Base-by-base conservation (phyloP, 2,888 invertebrate species). In the Sphaeridia pumilis region DNA sequence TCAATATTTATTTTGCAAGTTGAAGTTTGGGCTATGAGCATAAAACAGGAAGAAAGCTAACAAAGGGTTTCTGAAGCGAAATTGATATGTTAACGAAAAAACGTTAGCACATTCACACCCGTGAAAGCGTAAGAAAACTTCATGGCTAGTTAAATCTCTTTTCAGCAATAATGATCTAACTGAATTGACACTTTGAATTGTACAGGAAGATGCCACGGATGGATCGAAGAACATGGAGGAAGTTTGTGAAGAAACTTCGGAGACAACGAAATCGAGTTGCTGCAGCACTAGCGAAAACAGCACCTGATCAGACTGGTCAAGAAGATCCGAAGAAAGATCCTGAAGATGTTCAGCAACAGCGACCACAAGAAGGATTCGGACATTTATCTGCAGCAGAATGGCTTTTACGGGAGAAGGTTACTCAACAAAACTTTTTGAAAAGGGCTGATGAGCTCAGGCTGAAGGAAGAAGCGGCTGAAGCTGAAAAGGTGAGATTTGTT, bases 191-290 rank as follows among this genome's bases (percentile, higher is more conserved):
- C n/a, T n/a, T n/a, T n/a, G n/a, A n/a, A n/a, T n/a, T n/a, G n/a
- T n/a, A n/a, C n/a, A n/a, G n/a, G n/a, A n/a, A n/a, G n/a, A n/a
- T n/a, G n/a, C n/a, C n/a, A n/a, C n/a, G 59, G 21, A 55, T 58
- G 31, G 58, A 62, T 34, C 59, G 54, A 27, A 47, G 64, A 25
- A 31, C 36, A 7, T 65, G 65, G 65, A 58, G 65, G 31, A 65
- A 63, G 49, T 46, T 59, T 2, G 63, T 65, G 4, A 65, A 65
- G 44, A 65, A 61, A 27, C 41, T 63, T 20, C 53, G 58, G 22
- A 28, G 63, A n/a, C 58, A 55, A 38, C 52, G 55, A 34, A 57
- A 54, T 17, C 55, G 61, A 27, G 56, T 54, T 41, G 14, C 36
- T 22, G 10, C 46, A 10, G 55, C 55, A 27, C 10, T 46, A 5